Conservation (phyloP, 2,888 invertebrate species). For the Ypsolopha scabrella region DNA sequence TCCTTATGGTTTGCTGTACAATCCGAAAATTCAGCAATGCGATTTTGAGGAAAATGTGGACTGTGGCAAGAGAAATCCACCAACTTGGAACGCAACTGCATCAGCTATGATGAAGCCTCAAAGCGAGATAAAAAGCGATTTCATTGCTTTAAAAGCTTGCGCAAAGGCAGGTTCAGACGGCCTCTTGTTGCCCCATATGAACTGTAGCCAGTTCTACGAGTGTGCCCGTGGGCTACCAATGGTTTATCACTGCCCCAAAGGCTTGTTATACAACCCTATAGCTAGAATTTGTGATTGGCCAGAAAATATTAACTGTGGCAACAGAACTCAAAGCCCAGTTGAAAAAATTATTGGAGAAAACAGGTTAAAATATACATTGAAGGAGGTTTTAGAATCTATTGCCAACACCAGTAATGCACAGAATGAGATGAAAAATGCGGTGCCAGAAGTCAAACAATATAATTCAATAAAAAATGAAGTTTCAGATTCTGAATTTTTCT, state of each 20-base stretch:
- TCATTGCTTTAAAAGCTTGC: constrained; percentile 15
- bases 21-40: constrained; percentile 19
- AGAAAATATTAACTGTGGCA: constrained; percentile 25
- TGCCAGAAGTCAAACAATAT: too few relatives aligned
- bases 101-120: background rate
- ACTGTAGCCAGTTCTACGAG: constrained; percentile 28
- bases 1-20: constrained; percentile 17
- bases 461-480: too few relatives aligned
- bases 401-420: too few relatives aligned
- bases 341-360: too few relatives aligned
- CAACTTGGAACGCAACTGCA: background rate
- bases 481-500: too few relatives aligned
- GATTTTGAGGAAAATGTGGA: constrained; percentile 19
- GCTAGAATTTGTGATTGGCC: constrained; percentile 28
- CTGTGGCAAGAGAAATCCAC: background rate
- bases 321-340: constrained; percentile 10
- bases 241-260: constrained; percentile 16
- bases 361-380: too few relatives aligned
- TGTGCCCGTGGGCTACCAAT: constrained; percentile 23
- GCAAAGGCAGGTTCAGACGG: constrained; percentile 19
- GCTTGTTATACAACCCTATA: constrained; percentile 22
- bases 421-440: too few relatives aligned
- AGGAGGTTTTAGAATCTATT: too few relatives aligned
- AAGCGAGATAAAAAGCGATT: background rate
- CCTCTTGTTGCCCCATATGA: constrained; percentile 26